Evolutionary conservation across 2,113 vertebrate species (phyloP).

Genomic region (Tupaia tana): DNA sequence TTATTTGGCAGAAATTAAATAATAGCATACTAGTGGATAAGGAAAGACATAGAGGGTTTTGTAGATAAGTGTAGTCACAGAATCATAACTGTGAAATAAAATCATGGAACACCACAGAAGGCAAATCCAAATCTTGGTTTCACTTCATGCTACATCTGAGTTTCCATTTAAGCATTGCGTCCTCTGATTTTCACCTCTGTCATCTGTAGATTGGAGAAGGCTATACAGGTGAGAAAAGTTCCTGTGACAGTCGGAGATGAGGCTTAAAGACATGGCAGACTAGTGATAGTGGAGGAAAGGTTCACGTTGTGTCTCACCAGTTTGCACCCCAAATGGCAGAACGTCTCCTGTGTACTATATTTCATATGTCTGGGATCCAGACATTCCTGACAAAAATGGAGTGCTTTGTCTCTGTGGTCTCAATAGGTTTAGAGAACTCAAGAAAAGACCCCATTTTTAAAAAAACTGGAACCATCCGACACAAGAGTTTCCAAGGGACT

Average conservation of each 20-base stretch:
- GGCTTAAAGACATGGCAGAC: fast-evolving
- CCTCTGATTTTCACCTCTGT: not conserved
- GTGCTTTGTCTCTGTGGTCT: fast-evolving
- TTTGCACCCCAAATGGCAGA: not conserved
- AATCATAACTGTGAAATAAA: not conserved
- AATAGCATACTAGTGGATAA: too few species aligned
- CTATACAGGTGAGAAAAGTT: not conserved
- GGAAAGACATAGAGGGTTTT: not conserved
- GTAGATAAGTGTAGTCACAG: not conserved
- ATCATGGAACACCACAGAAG: not conserved
- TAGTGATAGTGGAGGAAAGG: fast-evolving
- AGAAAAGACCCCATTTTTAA: not conserved
- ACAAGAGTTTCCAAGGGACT: too few species aligned
- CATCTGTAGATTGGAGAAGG: not conserved
- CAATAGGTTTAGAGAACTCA: too few species aligned
- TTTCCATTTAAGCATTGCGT: not conserved
- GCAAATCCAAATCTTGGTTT: not conserved
- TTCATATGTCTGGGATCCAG: not conserved
- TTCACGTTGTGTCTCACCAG: not conserved
- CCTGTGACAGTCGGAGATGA: fast-evolving
- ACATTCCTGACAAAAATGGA: not conserved
- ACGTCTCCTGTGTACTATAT: fast-evolving
- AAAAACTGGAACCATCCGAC: not conserved
- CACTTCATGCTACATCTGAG: not conserved
- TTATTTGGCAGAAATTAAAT: not conserved